Percentiles rank a stretch among this genome's conserved stretches.
Conservation (phyloP, 1,140 invertebrate species). For the Cotesia typhae region DNA sequence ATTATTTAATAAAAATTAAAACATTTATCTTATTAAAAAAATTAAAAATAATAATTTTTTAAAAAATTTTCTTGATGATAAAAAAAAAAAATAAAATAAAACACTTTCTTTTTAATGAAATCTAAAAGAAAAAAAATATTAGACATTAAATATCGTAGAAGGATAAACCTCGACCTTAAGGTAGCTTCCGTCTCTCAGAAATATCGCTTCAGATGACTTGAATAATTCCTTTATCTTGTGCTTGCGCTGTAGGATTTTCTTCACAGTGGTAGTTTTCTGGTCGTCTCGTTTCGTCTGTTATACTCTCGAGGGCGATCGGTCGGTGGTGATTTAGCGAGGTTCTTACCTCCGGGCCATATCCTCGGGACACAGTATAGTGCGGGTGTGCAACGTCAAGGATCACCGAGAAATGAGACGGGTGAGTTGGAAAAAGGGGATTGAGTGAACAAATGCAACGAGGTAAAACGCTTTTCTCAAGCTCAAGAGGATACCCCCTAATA, state of each 20-base stretch:
- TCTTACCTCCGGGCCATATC: slow-evolving; percentile 33
- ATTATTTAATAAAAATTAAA: too few relatives aligned
- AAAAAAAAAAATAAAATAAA: too few relatives aligned
- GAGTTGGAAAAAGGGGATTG: slow-evolving; percentile 18
- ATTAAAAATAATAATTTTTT: too few relatives aligned
- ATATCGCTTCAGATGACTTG: slow-evolving; percentile 34
- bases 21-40: not conserved
- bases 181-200: slow-evolving; percentile 18
- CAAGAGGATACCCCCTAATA: slow-evolving; percentile 1
- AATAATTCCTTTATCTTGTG: slow-evolving; percentile 40
- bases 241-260: slow-evolving; percentile 17
- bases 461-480: slow-evolving; percentile 34
- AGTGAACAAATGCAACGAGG: slow-evolving; percentile 9
- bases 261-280: slow-evolving; percentile 2
- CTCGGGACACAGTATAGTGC: slow-evolving; percentile 6
- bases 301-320: slow-evolving; percentile 35
- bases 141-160: slow-evolving; percentile 16
- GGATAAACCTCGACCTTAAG: not conserved
- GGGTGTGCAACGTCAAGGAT: slow-evolving; percentile 24
- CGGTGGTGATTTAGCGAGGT: slow-evolving; percentile 39
- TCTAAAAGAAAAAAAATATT: slow-evolving; percentile 2
- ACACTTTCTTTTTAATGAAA: slow-evolving; percentile 2
- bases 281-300: slow-evolving; percentile 8
- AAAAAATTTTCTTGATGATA: too few relatives aligned
- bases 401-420: slow-evolving; percentile 31